Base-by-base conservation (phyloP, 2,888 invertebrate genomes). In the Drosophila nr. fundita region DNA sequence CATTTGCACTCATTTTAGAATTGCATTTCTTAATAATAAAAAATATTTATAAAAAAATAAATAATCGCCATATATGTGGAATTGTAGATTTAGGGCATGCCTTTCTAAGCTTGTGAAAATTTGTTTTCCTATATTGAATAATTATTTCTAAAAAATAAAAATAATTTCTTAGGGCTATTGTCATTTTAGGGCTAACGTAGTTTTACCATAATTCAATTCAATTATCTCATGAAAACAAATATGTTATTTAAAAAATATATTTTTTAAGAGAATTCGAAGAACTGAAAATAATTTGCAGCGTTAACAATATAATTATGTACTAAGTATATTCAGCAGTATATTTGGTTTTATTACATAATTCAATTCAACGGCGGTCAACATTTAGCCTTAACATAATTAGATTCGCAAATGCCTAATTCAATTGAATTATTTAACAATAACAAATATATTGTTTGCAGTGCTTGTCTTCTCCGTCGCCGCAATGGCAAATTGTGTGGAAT, bases 401-500 rank as follows among this genome's bases (percentile, higher is more conserved):
- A 21, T 21, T 24, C 2, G 2, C 4, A 7, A 48, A 6, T 36
- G 0, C 13, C 18, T 1, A 36, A 27, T 11, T 18, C n/a, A 4
- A 8, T 27, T 27, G 11, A 36, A 32, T 53, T 4, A n/a, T 5
- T 15, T 29, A 7, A 29, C 8, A 13, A 54, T 18, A 54, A 34
- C 2, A 11, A 34, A 11, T 45, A 24, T n/a, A 36, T 68, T 68
- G 55, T 38, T 48, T 10, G 11, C 27, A 64, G 78, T 87, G 80
- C 72, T 54, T 2, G 36, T 30, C 8, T 36, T n/a, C 38, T 8
- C 27, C 34, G 29, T 45, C 15, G 45, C 45, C 21, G 7, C 45
- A 45, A 52, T 38, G 36, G 64, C 42, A 40, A 66, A 76, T 74
- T 72, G 69, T 69, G 61, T 55, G 63, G 59, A 71, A 76, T 71